Evolutionary conservation across 2,113 vertebrate species (phyloP).

Genomic region (Grantiella picta): DNA sequence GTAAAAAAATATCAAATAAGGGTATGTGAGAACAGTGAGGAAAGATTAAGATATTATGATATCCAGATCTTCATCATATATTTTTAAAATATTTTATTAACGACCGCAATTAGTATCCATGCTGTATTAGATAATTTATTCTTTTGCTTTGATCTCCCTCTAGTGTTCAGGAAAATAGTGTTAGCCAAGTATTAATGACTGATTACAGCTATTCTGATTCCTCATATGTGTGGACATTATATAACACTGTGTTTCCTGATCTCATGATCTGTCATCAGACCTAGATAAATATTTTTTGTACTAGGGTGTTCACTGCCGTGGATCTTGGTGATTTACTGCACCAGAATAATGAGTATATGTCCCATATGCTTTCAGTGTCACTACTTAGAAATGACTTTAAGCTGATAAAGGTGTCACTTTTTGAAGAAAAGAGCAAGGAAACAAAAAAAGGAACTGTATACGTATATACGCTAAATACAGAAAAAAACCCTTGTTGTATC

Average conservation of each 20-base stretch:
- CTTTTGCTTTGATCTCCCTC: constrained; percentile 62
- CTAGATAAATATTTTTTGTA: background rate
- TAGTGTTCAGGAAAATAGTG: constrained; percentile 23
- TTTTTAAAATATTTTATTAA: background rate
- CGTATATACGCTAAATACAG: background rate
- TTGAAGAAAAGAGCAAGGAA: background rate
- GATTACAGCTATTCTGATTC: background rate
- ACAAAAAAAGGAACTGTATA: rapidly evolving
- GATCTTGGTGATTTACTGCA: background rate
- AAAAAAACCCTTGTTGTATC: background rate
- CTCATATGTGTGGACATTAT: background rate
- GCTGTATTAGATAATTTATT: background rate
- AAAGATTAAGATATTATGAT: background rate
- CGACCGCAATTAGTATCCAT: background rate
- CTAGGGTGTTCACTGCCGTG: background rate
- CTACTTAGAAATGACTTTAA: background rate
- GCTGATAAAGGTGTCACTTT: background rate
- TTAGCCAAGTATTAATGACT: background rate
- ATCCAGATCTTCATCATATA: background rate
- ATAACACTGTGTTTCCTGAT: background rate
- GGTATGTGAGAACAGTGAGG: background rate
- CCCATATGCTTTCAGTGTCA: background rate
- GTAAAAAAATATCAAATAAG: background rate
- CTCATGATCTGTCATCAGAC: background rate
- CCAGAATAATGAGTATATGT: background rate